Base-by-base conservation (phyloP, 2,113 vertebrate genomes). In the Mesoclemmys tuberculata region DNA sequence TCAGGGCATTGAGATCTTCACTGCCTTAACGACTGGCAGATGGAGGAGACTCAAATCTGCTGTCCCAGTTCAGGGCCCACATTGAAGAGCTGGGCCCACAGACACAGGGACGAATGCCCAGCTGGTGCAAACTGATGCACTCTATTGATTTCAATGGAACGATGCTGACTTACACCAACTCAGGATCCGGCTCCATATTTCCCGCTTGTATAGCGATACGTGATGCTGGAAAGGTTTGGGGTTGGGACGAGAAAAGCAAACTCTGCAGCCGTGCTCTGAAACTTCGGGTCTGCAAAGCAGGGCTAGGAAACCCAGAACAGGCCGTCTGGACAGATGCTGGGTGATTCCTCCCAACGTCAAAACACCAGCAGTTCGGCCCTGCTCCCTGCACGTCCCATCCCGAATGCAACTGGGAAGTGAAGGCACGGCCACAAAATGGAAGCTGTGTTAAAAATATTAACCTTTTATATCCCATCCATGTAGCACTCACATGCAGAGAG, bases 401-500 rank as follows among this genome's bases (percentile, higher is more conserved):
- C 7, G 13, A 55, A 78, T 89, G 88, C 58, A 0, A 80, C 55
- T 6, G 19, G 84, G 78, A 82, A 41, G 81, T 90, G 87, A 61
- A 4, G 0, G 64, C 88, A 79, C 26, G 38, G 82, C 95, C 97
- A 94, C 96, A 96, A 84, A 96, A 97, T 94, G 93, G 80, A 46
- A 96, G 92, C 51, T 49, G 87, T 74, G 91, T 8, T 41, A n/a
- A 85, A 92, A 92, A 94, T 92, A 21, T 52, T 10, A 1, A 41
- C 5, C 10, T 44, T 74, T 41, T 41, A 8, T 68, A 18, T 68
- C 31, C 35, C 18, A 61, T 68, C 41, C 6, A 19, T 38, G 9
- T 10, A 44, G 14, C 41, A 46, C 11, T 44, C 22, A 44, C 3
- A 77, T 3, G 8, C 2, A 74, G 22, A 77, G 27, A 29, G 56